A percentile compares a stretch with the other conserved stretches of the same genome.
phyloP scores from a whole-genome alignment of 2,797 vertebrate genomes.

The Acanthiza pusilla region DNA sequence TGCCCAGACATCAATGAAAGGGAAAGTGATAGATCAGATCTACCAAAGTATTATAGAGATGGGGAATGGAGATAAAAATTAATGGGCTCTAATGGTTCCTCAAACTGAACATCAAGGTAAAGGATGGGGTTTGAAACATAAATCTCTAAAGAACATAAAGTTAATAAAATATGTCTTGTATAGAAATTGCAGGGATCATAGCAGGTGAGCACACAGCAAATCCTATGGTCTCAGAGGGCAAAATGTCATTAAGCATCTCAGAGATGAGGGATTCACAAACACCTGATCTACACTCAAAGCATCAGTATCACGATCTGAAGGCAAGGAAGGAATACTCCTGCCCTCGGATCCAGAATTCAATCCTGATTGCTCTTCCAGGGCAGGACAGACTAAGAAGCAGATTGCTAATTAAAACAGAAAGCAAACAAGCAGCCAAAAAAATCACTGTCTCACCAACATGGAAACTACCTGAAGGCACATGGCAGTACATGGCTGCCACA shows the following conservation, averaged over 20 bases:
- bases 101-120: background rate
- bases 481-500: rapidly evolving
- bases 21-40: background rate
- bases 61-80: background rate
- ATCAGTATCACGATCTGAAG: background rate
- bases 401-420: background rate
- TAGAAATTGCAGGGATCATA: background rate
- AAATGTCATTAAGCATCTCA: background rate
- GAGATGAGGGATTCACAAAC: background rate
- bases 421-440: background rate
- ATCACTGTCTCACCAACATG: background rate
- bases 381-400: background rate
- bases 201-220: background rate
- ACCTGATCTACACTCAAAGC: background rate
- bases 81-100: background rate
- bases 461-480: background rate
- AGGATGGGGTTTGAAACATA: background rate
- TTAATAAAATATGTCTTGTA: background rate
- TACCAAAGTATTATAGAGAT: background rate
- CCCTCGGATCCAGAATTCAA: background rate
- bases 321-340: background rate
- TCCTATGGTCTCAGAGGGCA: background rate
- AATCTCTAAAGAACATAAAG: background rate
- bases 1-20: background rate
- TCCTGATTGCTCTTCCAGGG: background rate